Conservation (phyloP, 2,888 invertebrate genomes). For the Metalampra italica region DNA sequence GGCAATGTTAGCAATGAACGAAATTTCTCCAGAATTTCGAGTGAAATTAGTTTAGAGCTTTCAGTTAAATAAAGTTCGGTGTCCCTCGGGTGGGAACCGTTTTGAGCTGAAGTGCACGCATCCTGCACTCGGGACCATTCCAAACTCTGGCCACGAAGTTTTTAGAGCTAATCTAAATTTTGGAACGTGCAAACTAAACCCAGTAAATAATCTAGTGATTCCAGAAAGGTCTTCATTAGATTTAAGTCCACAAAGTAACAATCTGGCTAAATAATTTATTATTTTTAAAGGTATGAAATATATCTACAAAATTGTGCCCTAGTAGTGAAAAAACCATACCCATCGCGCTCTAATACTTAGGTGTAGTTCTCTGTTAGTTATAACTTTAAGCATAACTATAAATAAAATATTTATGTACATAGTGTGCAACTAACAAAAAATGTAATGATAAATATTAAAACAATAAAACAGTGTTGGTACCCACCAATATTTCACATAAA, state of each 20-base stretch:
- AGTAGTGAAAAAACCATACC: too few relatives aligned
- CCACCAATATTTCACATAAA: too few relatives aligned
- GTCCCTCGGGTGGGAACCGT: constrained; percentile 39
- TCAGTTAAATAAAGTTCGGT: constrained; percentile 29
- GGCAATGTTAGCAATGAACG: constrained; percentile 15
- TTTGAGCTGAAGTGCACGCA: constrained; percentile 38
- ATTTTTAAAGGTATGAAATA: too few relatives aligned
- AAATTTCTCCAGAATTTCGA: constrained; percentile 33
- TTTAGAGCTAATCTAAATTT: constrained; percentile 11
- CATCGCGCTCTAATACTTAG: too few relatives aligned
- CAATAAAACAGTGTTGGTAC: too few relatives aligned
- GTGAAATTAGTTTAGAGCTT: constrained; percentile 53
- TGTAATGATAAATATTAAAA: too few relatives aligned
- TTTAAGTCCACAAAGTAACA: neutral
- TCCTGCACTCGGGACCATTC: constrained; percentile 30
- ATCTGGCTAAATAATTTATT: too few relatives aligned
- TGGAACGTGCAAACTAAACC: neutral
- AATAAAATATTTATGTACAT: too few relatives aligned
- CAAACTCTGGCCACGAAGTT: constrained; percentile 25
- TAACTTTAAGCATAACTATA: too few relatives aligned
- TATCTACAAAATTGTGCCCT: too few relatives aligned
- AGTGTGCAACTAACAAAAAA: too few relatives aligned
- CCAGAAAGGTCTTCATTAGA: neutral
- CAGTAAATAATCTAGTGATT: neutral
- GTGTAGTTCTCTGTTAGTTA: too few relatives aligned